Percentiles rank a stretch among this genome's conserved stretches.
phyloP scores from a whole-genome alignment of 2,797 vertebrate species.

The Scomberomorus guttatus region DNA sequence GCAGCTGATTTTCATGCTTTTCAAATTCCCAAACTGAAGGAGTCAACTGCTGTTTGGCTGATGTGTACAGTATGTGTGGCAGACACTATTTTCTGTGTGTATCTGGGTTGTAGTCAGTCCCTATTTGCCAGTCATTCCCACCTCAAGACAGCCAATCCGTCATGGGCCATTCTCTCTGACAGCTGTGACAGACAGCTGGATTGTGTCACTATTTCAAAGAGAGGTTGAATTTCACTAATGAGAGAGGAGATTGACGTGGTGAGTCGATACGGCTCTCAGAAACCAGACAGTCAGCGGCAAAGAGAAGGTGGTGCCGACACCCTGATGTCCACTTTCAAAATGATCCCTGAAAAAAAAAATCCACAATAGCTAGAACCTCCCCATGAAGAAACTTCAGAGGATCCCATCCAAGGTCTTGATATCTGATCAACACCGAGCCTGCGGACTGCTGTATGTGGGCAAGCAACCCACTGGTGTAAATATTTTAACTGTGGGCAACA shows the following conservation, averaged over 20 bases:
- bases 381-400: neutral
- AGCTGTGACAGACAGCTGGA: neutral
- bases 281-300: constrained; percentile 1
- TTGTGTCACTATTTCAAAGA: neutral
- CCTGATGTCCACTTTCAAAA: neutral
- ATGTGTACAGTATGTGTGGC: constrained; percentile 6
- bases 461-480: neutral
- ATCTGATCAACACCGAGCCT: too few species aligned
- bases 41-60: too few species aligned
- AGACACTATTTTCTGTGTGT: constrained; percentile 10
- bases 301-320: neutral
- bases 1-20: too few species aligned
- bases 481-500: neutral
- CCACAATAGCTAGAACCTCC: neutral
- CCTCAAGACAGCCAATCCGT: neutral
- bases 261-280: neutral
- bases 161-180: constrained; percentile 1
- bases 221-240: constrained; percentile 2
- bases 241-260: neutral
- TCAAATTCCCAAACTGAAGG: too few species aligned
- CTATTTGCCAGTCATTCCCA: neutral
- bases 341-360: neutral
- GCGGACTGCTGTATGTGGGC: neutral
- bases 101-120: neutral
- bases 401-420: neutral